Evolutionary conservation across 2,888 invertebrate species (phyloP).

Genomic region (Ganaspis brasiliensis): DNA sequence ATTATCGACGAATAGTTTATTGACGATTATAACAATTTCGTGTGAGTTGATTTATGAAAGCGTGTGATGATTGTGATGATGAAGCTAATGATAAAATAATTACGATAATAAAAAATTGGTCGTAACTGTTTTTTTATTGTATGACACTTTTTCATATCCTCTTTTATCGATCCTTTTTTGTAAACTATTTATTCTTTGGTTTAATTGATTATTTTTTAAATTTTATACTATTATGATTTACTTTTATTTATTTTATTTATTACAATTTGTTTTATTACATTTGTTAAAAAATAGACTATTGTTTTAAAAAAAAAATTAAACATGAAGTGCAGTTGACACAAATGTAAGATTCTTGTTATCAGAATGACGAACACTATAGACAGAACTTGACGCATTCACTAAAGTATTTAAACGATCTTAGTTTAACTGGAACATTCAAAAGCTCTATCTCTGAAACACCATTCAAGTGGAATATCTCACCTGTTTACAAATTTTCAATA

Average conservation of each 20-base stretch:
- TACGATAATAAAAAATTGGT: neutral
- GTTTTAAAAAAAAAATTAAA: no score
- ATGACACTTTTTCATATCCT: neutral
- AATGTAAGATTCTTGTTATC: neutral
- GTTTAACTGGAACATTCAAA: neutral
- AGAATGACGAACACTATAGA: neutral
- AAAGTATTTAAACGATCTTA: neutral
- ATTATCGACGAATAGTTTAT: conserved; percentile 5
- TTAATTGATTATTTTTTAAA: no score
- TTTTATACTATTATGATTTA: neutral
- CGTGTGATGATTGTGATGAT: neutral
- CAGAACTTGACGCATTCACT: neutral
- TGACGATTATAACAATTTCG: neutral
- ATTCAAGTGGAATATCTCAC: neutral
- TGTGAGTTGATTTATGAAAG: neutral
- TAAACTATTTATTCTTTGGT: no score
- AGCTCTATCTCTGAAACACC: neutral
- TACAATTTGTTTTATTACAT: no score
- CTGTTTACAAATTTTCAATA: neutral
- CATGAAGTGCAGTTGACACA: no score
- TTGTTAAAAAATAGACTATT: no score
- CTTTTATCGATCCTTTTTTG: neutral
- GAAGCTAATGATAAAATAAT: neutral
- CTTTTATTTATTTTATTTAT: no score
- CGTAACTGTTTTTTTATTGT: neutral